Base-by-base conservation (phyloP, 1,140 invertebrate species). In the Asobara japonica region DNA sequence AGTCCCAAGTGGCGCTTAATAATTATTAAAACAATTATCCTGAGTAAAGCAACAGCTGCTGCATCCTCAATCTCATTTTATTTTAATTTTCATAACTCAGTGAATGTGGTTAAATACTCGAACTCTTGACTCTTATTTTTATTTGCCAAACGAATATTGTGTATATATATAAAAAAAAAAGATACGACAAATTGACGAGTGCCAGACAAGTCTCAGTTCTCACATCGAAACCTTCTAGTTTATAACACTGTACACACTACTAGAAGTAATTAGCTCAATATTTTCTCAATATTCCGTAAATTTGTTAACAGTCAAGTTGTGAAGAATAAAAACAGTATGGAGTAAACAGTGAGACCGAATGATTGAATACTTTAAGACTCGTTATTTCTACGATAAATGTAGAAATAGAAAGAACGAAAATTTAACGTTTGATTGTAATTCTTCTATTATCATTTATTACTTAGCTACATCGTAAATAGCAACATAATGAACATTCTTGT, bases 401-500 rank as follows among this genome's bases (percentile, higher is more conserved):
- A 56, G 51, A 25, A 56, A 56, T 56, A 22, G 18, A 10, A n/a
- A n/a, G n/a, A n/a, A n/a, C n/a, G n/a, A n/a, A n/a, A n/a, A n/a
- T n/a, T n/a, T n/a, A n/a, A 25, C 20, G 22, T 56, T 18, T 22
- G 51, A 25, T 27, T 56, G 18, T 25, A 5, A 56, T 3, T 56
- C 51, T 6, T 22, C 20, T 56, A 1, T 13, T 25, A 8, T 56
- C 22, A 18, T 56, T 56, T 56, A 22, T 56, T 56, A 56, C 8
- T 27, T 27, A 56, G 51, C 11, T 65, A 20, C 11, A 2, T 38
- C 33, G 13, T 36, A 65, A 20, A 3, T n/a, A 65, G 18, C 13
- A 3, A 65, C 16, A 36, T 61, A 22, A 61, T 56, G 6, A 38
- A 16, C 13, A 22, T 65, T 65, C 30, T 38, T 65, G 64, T 65